Percentiles rank a stretch among this genome's conserved stretches.
phyloP scores from a whole-genome alignment of 2,888 invertebrate species.

The Hedychridium roseum region DNA sequence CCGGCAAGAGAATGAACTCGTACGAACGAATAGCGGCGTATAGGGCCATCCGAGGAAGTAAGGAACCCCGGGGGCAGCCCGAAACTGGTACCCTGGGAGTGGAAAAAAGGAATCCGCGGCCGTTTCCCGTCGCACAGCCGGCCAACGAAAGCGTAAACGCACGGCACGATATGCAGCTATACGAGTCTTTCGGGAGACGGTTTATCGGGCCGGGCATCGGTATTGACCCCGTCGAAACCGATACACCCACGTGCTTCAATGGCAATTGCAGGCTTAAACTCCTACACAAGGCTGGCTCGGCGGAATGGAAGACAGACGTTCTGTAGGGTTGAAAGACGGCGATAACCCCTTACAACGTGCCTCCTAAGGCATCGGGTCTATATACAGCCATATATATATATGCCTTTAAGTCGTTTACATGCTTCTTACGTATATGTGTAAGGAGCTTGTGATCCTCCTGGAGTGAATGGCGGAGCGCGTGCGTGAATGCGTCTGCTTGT shows the following conservation, averaged over 20 bases:
- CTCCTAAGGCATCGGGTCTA: no score
- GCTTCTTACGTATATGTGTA: no score
- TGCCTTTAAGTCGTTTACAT: no score
- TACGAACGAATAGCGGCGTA: not conserved
- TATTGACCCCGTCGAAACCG: slow-evolving; percentile 13
- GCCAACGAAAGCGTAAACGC: slow-evolving; percentile 15
- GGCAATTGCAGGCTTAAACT: slow-evolving; percentile 29
- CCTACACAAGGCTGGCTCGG: slow-evolving; percentile 6
- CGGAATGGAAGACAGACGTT: slow-evolving; percentile 20
- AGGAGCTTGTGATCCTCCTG: no score
- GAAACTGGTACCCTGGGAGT: slow-evolving; percentile 18
- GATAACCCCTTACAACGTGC: no score
- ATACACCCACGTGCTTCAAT: slow-evolving; percentile 21
- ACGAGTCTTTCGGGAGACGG: slow-evolving; percentile 16
- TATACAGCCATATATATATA: no score
- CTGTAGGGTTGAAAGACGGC: slow-evolving; percentile 14
- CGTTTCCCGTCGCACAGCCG: no score
- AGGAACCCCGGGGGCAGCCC: not conserved
- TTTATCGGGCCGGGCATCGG: slow-evolving; percentile 2
- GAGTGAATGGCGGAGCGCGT: no score
- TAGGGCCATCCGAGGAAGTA: not conserved
- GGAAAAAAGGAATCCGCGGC: not conserved
- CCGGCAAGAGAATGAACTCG: not conserved
- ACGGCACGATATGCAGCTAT: slow-evolving; percentile 21
- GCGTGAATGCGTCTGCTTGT: no score